Evolutionary conservation across 2,888 invertebrate genomes (phyloP).

Genomic region (Phyto melanocephala): DNA sequence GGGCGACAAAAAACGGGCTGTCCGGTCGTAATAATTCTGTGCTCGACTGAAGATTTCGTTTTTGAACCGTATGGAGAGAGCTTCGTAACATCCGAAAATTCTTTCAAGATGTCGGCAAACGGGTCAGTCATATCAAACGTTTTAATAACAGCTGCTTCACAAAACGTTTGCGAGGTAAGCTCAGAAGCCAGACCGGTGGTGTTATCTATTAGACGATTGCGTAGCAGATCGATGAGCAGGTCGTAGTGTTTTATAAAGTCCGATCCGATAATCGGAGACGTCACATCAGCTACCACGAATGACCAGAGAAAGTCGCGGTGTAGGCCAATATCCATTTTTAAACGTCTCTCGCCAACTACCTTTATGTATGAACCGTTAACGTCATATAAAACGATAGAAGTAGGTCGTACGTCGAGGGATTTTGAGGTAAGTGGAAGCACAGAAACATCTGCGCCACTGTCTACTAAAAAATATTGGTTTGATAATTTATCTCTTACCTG

Average conservation of each 20-base stretch:
- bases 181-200: neutral
- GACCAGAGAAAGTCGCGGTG: neutral
- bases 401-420: neutral
- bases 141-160: too few relatives aligned
- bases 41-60: too few relatives aligned
- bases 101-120: too few relatives aligned
- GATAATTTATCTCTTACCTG: neutral
- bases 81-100: too few relatives aligned
- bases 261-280: conserved; percentile 6
- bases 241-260: conserved; percentile 9
- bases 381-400: neutral
- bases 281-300: conserved; percentile 7
- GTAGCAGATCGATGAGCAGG: conserved; percentile 4
- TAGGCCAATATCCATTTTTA: neutral
- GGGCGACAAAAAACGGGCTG: too few relatives aligned
- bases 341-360: neutral
- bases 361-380: neutral
- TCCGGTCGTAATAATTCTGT: too few relatives aligned
- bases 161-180: too few relatives aligned
- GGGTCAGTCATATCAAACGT: too few relatives aligned
- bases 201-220: conserved; percentile 1
- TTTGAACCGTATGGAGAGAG: too few relatives aligned
- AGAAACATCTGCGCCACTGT: too few relatives aligned
- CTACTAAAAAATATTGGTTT: neutral
- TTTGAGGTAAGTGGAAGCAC: too few relatives aligned